Conservation (phyloP, 2,113 vertebrate genomes). For the Indicator indicator region DNA sequence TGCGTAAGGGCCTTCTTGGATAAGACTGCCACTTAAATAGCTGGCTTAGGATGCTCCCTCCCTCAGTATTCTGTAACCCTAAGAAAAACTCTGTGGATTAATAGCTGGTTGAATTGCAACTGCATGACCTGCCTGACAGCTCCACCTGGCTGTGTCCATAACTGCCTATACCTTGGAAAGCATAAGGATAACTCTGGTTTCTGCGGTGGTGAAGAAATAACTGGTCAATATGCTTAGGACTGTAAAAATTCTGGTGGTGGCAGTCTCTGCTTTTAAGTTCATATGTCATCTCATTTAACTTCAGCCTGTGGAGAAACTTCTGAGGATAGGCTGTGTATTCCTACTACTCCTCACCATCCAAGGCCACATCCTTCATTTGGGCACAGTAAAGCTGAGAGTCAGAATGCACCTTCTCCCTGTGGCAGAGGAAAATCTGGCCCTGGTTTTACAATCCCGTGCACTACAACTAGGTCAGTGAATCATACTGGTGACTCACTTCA, state of each 20-base stretch:
- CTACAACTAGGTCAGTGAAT: slow-evolving; percentile 57
- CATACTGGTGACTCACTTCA: slow-evolving; percentile 34
- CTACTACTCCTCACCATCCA: neutral
- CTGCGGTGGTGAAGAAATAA: neutral
- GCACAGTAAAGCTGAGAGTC: neutral
- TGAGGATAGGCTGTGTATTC: neutral
- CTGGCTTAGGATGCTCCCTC: neutral
- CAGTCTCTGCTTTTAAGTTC: neutral
- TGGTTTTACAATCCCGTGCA: neutral
- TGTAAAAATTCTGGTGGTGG: neutral
- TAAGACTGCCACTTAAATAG: neutral
- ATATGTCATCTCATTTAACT: neutral
- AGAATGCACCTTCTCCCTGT: neutral
- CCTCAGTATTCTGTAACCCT: too few species aligned
- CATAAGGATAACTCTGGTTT: neutral
- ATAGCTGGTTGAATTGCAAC: neutral
- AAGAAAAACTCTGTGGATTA: neutral
- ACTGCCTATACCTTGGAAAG: neutral
- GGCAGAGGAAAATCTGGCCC: neutral
- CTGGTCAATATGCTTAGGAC: neutral
- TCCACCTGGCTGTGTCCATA: neutral
- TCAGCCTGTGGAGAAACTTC: neutral
- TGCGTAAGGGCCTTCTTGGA: neutral
- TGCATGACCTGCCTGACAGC: neutral
- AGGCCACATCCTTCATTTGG: neutral